Evolutionary conservation across 2,888 invertebrate species (phyloP).

Genomic region (Eupeodes latifasciatus): DNA sequence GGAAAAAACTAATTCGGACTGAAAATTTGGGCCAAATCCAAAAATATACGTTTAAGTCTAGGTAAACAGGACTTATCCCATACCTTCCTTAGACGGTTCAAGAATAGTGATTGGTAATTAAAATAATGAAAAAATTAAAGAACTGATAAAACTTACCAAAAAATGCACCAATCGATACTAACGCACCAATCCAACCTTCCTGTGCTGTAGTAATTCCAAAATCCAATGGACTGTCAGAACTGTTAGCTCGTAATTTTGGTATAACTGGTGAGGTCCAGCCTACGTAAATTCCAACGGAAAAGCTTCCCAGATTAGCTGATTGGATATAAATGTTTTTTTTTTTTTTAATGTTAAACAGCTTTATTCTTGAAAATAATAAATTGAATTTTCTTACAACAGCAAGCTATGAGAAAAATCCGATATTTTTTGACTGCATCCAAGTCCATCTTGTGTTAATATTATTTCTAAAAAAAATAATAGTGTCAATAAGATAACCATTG

Average conservation of each 20-base stretch:
- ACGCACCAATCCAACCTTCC: constrained; percentile 90
- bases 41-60: too few species aligned
- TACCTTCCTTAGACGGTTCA: too few species aligned
- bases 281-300: constrained; percentile 88
- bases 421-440: too few species aligned
- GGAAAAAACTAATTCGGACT: too few species aligned
- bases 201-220: constrained; percentile 85
- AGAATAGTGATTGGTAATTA: too few species aligned
- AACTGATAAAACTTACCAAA: constrained; percentile 84
- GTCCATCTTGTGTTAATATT: too few species aligned
- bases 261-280: constrained; percentile 91
- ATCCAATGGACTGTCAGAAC: constrained; percentile 83
- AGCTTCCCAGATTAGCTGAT: constrained; percentile 88
- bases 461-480: too few species aligned
- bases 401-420: neutral
- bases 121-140: neutral
- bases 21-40: too few species aligned
- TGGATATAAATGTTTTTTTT: constrained; percentile 29
- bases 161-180: constrained; percentile 89
- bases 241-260: constrained; percentile 85
- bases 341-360: neutral
- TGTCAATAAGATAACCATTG: too few species aligned
- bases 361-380: too few species aligned
- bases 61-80: too few species aligned
- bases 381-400: neutral